Evolutionary conservation across 2,888 invertebrate species (phyloP).

Genomic region (Synanthedon vespiformis): DNA sequence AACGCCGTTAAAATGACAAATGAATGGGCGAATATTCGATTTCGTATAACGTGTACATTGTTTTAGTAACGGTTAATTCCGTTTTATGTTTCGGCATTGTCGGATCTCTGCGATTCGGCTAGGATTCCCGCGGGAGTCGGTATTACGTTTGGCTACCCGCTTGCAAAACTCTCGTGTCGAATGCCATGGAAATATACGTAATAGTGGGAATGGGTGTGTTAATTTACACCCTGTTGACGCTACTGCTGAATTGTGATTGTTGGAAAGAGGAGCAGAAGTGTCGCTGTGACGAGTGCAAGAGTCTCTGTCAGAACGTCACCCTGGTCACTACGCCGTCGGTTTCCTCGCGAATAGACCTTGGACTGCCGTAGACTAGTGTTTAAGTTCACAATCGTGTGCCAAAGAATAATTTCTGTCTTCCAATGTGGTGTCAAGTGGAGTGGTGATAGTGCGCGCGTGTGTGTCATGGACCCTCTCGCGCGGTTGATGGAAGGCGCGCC

Average conservation of each 20-base stretch:
- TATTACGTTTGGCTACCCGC: not conserved
- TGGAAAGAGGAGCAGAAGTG: conserved; percentile 45
- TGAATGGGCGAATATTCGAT: conserved; percentile 19
- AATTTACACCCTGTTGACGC: conserved; percentile 41
- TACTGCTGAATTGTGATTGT: conserved; percentile 43
- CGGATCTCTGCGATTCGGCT: not conserved
- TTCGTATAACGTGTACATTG: conserved; percentile 10
- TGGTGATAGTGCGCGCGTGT: conserved; percentile 10
- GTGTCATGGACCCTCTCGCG: conserved; percentile 83
- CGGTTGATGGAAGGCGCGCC: conserved; percentile 83
- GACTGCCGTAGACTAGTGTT: conserved; percentile 4
- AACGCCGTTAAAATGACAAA: conserved; percentile 39
- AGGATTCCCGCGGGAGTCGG: not conserved
- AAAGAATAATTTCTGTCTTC: conserved; percentile 4
- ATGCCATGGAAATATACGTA: conserved; percentile 54
- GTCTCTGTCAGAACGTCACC: conserved; percentile 23
- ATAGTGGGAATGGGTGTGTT: conserved; percentile 52
- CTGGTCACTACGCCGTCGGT: conserved; percentile 31
- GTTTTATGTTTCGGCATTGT: not conserved
- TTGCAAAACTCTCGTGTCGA: not conserved
- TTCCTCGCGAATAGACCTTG: conserved; percentile 37
- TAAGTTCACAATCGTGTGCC: conserved; percentile 2
- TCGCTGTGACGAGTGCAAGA: conserved; percentile 51
- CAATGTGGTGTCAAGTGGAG: conserved; percentile 9
- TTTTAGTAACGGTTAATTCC: conserved; percentile 1